Evolutionary conservation across 1,140 invertebrate genomes (phyloP), one percentile per base, ranked within the genome.

Genomic region (Antheraea pernyi): DNA sequence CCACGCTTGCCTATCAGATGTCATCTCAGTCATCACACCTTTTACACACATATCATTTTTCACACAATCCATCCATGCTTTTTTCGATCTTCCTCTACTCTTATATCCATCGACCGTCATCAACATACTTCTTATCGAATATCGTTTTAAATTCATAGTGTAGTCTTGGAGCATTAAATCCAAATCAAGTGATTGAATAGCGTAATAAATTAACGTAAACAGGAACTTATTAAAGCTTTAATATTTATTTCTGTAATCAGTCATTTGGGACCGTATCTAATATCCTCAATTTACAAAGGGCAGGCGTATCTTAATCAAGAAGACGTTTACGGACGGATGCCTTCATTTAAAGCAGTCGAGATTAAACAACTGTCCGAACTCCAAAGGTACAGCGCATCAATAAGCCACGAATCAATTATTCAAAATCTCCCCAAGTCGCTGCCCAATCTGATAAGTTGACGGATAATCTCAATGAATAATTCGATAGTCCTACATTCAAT

Each of bases 391-490:
- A 67, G 58, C 62, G 48, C 58, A 59, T 74, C 72, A 67, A 74
- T 74, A 68, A 53, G 37, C 59, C 59, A 58, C 13, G 70, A 67
- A 71, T 75, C 67, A 69, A 72, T 72, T 71, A 69, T 75, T 74
- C 66, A 67, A 67, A 70, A 65, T 68, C 59, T 18, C n/a, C 11
- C 58, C 46, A 68, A 60, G 37, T 48, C 42, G 65, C 46, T 53
- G 62, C 58, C 48, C 60, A 64, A 65, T 63, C 36, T 63, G 69
- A 69, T 71, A 74, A 72, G 22, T 72, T 75, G 62, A 67, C 61
- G 70, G 68, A 68, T 69, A 64, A 73, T 73, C 68, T 68, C 59
- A 59, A 72, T 75, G 68, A 72, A 75, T 74, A 77, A 75, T 69
- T 72, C 65, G 68, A 69, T 68, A 62, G 46, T 30, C 61, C 46